Evolutionary conservation across 2,888 invertebrate genomes (phyloP), one percentile per base, ranked within the genome.

Genomic region (Drosophila longiperda): DNA sequence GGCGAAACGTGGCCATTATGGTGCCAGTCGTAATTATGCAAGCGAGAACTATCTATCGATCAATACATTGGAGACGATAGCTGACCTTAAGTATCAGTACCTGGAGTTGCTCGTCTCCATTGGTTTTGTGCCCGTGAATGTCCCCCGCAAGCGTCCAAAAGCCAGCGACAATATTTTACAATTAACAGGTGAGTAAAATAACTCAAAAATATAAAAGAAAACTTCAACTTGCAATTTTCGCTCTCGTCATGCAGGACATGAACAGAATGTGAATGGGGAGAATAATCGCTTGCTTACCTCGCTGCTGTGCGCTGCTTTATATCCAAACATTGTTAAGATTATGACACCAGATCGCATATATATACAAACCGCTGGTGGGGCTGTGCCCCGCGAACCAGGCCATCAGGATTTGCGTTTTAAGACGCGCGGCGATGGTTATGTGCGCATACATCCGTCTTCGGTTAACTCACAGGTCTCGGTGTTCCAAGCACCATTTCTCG

Each of bases 271-370:
- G 11, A 96, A 97, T 82, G 96, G 96, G 4, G 96, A 96, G 7
- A 97, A 97, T 84, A 95, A 95, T 70, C 95, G 95, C 66, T 92
- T 97, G n/a, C 91, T 97, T 26, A 95, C 96, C 59, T 98, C 98
- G 0, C 96, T 98, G 33, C 94, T 99, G 50, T 97, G 97, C 91
- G 98, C 98, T 2, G 98, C 99, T 0, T 94, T 98, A 26, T 99
- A 99, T 93, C 99, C 99, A 0, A 98, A 98, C 91, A 95, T 99
- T 38, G 97, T 97, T 0, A 96, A 97, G 94, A 96, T 93, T 1
- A 93, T 97, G 57, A 96, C 96, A 0, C 97, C 97, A 0, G 96
- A 96, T 82, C 96, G 96, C 89, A 95, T 96, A 0, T 97, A 95
- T 91, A 95, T 96, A 87, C 95, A 95, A 91, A 96, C 96, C 90